Evolutionary conservation across 37 sponge, comb jelly and placozoan species (phyloP).

Genomic region (Halisarca cf. caerulea): DNA sequence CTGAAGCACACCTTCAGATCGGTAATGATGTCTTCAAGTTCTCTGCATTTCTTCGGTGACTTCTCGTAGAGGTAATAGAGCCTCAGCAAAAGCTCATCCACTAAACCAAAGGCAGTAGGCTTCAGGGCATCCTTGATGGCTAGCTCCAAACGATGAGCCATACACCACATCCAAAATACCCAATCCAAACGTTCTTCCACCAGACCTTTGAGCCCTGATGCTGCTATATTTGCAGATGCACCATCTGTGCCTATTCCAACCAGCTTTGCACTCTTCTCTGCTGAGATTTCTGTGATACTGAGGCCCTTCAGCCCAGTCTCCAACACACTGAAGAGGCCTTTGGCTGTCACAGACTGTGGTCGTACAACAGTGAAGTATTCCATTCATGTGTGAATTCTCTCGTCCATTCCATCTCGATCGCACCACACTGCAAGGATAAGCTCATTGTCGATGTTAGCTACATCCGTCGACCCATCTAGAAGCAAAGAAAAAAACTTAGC

Average conservation of each 20-base stretch:
- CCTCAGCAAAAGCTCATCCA: slow-evolving; percentile 49
- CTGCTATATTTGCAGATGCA: slow-evolving; percentile 47
- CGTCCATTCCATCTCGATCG: slow-evolving; percentile 33
- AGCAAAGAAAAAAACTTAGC: slow-evolving; percentile 56
- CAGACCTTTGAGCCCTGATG: slow-evolving; percentile 59
- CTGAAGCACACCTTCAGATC: slow-evolving; percentile 46
- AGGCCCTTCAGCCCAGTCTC: slow-evolving; percentile 26
- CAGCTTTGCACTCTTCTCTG: slow-evolving; percentile 42
- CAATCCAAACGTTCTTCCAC: slow-evolving; percentile 53
- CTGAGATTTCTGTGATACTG: slow-evolving; percentile 37
- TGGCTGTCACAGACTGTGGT: slow-evolving; percentile 49
- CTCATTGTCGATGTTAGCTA: slow-evolving; percentile 58
- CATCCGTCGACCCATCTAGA: slow-evolving; percentile 69
- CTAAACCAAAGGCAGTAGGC: slow-evolving; percentile 56
- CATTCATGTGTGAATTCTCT: slow-evolving; percentile 53
- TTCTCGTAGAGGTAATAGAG: slow-evolving; percentile 68
- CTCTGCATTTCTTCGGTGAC: slow-evolving; percentile 45
- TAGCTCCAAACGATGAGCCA: slow-evolving; percentile 67
- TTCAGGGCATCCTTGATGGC: slow-evolving; percentile 66
- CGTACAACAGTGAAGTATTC: slow-evolving; percentile 48
- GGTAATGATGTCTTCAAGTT: slow-evolving; percentile 40
- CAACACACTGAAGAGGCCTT: slow-evolving; percentile 44
- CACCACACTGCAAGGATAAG: slow-evolving; percentile 56
- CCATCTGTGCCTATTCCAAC: slow-evolving; percentile 58
- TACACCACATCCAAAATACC: slow-evolving; percentile 84